Evolutionary conservation across 1,140 invertebrate genomes (phyloP).

Genomic region (Drosophila ogumai): DNA sequence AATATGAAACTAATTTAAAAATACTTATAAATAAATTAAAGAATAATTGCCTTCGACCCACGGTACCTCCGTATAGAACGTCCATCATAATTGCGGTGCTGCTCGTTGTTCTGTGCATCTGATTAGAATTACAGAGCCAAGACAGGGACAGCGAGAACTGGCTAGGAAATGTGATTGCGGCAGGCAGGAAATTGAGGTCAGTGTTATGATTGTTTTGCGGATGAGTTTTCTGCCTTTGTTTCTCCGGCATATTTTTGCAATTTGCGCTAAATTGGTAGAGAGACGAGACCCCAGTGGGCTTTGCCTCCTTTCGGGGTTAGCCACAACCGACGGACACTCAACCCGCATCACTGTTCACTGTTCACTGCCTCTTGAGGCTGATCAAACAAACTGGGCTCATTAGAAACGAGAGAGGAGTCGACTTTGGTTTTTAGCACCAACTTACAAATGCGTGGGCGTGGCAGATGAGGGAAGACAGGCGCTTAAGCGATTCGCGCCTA

Average conservation of each 20-base stretch:
- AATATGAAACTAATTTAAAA: not conserved
- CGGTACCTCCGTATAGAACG: constrained; percentile 31
- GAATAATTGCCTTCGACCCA: not conserved
- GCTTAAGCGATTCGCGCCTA: constrained; percentile 50
- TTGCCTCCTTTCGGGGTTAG: constrained; percentile 6
- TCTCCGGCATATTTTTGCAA: constrained; percentile 55
- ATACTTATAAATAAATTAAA: not conserved
- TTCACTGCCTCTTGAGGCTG: constrained; percentile 32
- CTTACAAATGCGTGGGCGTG: constrained; percentile 74
- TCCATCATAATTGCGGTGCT: constrained; percentile 71
- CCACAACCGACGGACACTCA: constrained; percentile 2
- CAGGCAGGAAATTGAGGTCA: constrained; percentile 83
- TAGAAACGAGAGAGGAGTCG: constrained; percentile 25
- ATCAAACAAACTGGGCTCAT: constrained; percentile 54
- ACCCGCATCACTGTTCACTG: constrained; percentile 39
- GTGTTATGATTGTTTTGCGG: constrained; percentile 83
- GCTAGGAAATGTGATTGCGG: constrained; percentile 78
- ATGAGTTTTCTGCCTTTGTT: constrained; percentile 67
- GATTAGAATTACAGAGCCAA: constrained; percentile 74
- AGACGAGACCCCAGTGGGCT: constrained; percentile 13
- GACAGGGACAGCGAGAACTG: constrained; percentile 24
- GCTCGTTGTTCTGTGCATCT: constrained; percentile 62
- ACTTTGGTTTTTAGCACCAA: constrained; percentile 27
- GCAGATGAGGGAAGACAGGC: constrained; percentile 50
- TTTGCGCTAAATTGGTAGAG: constrained; percentile 63